Evolutionary conservation across 2,888 invertebrate genomes (phyloP).

Genomic region (Sepiola atlantica): DNA sequence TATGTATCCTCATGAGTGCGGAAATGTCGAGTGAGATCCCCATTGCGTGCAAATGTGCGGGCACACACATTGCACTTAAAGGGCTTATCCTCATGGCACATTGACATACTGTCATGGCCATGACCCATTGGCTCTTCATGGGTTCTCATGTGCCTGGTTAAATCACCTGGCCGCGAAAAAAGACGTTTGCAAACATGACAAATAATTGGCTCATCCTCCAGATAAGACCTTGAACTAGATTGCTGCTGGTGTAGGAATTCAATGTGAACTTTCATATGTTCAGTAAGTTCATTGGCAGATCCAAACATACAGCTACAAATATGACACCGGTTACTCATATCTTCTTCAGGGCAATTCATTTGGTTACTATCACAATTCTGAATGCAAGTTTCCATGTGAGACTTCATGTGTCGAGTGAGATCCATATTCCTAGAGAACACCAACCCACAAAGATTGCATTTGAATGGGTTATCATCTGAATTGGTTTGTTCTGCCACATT

Average conservation of each 20-base stretch:
- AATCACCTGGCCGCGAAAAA: conserved; percentile 41
- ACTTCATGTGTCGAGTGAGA: conserved; percentile 40
- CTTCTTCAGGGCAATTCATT: conserved; percentile 34
- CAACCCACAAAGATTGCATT: conserved; percentile 38
- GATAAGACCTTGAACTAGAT: neutral
- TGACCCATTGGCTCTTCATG: conserved; percentile 39
- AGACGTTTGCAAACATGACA: conserved; percentile 39
- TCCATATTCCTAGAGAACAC: conserved; percentile 23
- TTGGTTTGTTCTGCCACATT: neutral
- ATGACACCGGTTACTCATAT: conserved; percentile 16
- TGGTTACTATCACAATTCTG: neutral
- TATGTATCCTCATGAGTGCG: conserved; percentile 40
- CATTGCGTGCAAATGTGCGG: conserved; percentile 39
- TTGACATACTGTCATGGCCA: conserved; percentile 32
- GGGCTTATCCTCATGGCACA: conserved; percentile 41
- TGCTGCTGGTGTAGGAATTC: conserved; percentile 20
- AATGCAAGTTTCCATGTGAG: conserved; percentile 40
- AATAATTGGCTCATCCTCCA: conserved; percentile 35
- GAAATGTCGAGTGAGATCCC: conserved; percentile 38
- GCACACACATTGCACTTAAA: conserved; percentile 42
- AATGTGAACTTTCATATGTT: conserved; percentile 42
- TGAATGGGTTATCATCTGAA: conserved; percentile 11
- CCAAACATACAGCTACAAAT: conserved; percentile 11
- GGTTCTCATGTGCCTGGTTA: conserved; percentile 42
- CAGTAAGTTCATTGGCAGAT: neutral